A percentile compares a stretch with the other conserved stretches of the same genome.
phyloP scores from a whole-genome alignment of 2,888 invertebrate species.

The Sacculina carcini region DNA sequence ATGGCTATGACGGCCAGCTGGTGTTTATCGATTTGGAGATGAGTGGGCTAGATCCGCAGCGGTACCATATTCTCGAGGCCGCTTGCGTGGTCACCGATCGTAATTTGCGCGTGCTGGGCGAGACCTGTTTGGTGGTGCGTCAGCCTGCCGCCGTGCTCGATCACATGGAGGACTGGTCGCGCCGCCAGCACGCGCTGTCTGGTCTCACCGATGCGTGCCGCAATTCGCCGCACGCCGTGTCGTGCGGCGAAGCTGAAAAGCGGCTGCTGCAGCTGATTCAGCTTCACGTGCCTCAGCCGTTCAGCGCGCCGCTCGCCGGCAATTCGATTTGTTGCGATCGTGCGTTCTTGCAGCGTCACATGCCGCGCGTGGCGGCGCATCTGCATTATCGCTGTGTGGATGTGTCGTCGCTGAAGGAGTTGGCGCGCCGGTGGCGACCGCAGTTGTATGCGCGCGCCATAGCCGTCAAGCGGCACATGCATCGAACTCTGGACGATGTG shows the following conservation, averaged over 20 bases:
- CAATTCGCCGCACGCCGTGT: constrained; percentile 34
- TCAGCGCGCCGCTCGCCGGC: constrained; percentile 51
- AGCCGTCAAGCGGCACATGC: constrained; percentile 35
- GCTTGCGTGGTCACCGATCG: constrained; percentile 66
- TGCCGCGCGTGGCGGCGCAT: constrained; percentile 49
- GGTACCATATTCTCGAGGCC: constrained; percentile 59
- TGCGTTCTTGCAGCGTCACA: constrained; percentile 48
- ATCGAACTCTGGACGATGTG: constrained; percentile 27
- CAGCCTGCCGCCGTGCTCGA: constrained; percentile 42
- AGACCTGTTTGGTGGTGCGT: constrained; percentile 45
- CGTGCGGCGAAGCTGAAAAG: constrained; percentile 34
- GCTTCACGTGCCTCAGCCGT: constrained; percentile 16
- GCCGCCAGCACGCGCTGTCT: constrained; percentile 47
- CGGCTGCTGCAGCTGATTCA: constrained; percentile 30
- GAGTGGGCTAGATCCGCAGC: constrained; percentile 57
- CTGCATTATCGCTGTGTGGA: constrained; percentile 81
- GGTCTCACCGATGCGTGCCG: constrained; percentile 48
- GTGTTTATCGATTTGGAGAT: constrained; percentile 28
- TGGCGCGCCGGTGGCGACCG: constrained; percentile 19
- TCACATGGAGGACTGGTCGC: constrained; percentile 63
- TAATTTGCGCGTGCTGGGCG: constrained; percentile 43
- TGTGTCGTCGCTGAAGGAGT: constrained; percentile 66
- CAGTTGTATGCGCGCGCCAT: constrained; percentile 16
- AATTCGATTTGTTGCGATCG: constrained; percentile 69
- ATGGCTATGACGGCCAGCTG: constrained; percentile 2